Percentiles rank a stretch among this genome's conserved stretches.
Conservation (phyloP, 2,888 invertebrate species). For the Temnothorax ravouxi region DNA sequence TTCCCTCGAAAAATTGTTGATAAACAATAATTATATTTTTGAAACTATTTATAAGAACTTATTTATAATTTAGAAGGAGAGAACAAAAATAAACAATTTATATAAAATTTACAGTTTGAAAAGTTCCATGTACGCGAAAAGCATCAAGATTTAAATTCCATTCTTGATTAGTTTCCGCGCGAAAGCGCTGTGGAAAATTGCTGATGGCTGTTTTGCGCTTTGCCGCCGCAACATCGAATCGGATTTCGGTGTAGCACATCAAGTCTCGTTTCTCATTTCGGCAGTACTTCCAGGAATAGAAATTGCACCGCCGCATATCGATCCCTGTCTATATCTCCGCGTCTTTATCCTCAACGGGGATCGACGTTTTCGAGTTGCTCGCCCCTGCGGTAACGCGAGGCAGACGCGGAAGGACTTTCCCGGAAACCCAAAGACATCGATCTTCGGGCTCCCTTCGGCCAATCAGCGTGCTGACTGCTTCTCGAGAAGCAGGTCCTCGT, state of each 20-base stretch:
- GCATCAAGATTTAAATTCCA: slow-evolving; percentile 26
- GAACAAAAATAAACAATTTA: not conserved
- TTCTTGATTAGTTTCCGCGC: slow-evolving; percentile 64
- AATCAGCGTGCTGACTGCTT: slow-evolving; percentile 77
- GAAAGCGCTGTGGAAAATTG: slow-evolving; percentile 29
- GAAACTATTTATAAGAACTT: not conserved
- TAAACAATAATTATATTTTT: not conserved
- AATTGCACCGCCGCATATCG: slow-evolving; percentile 52
- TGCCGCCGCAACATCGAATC: slow-evolving; percentile 43
- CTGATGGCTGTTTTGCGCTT: slow-evolving; percentile 52
- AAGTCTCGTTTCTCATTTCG: slow-evolving; percentile 59
- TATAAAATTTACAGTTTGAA: not conserved
- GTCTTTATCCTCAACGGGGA: slow-evolving; percentile 39
- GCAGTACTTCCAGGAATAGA: slow-evolving; percentile 50
- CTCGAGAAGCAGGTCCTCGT: slow-evolving; percentile 76
- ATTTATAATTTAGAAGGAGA: not conserved
- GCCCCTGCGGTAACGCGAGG: slow-evolving; percentile 63
- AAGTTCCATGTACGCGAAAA: not conserved
- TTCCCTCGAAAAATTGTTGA: not conserved
- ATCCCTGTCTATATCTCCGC: slow-evolving; percentile 25
- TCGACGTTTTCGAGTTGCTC: slow-evolving; percentile 62
- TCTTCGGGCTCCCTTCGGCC: slow-evolving; percentile 78
- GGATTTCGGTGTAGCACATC: slow-evolving; percentile 34
- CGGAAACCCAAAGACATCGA: slow-evolving; percentile 77
- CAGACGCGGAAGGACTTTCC: slow-evolving; percentile 66